Evolutionary conservation across 2,888 invertebrate genomes (phyloP).

Genomic region (Sinelater perroti): DNA sequence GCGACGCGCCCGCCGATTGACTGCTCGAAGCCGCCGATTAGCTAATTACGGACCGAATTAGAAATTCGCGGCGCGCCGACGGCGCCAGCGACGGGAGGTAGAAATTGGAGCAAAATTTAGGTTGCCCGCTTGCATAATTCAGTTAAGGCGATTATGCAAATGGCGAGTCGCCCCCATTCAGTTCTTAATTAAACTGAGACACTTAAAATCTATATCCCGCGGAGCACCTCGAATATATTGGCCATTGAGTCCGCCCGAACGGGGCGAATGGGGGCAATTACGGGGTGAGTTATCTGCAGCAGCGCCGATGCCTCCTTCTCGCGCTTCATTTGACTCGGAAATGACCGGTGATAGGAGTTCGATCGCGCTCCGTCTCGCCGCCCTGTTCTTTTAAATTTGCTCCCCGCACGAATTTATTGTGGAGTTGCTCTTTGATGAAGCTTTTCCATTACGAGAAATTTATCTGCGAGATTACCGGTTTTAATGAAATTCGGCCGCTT

Average conservation of each 20-base stretch:
- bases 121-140: slow-evolving; percentile 38
- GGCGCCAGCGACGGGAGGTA: slow-evolving; percentile 31
- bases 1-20: too few species aligned
- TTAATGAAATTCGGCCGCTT: too few species aligned
- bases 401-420: too few species aligned
- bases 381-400: too few species aligned
- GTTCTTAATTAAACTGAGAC: slow-evolving; percentile 48
- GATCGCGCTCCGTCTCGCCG: too few species aligned
- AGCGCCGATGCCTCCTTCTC: slow-evolving; percentile 4
- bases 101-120: slow-evolving; percentile 39
- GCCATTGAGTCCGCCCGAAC: slow-evolving; percentile 30
- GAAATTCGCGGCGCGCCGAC: slow-evolving; percentile 24
- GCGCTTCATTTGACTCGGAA: slow-evolving; percentile 21
- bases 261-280: slow-evolving; percentile 30
- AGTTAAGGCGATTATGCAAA: slow-evolving; percentile 47
- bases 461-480: too few species aligned
- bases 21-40: not conserved
- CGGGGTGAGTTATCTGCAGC: slow-evolving; percentile 24
- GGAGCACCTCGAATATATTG: slow-evolving; percentile 39
- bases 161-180: slow-evolving; percentile 41
- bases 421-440: too few species aligned
- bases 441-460: too few species aligned
- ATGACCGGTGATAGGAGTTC: slow-evolving; percentile 15
- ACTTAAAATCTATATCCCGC: slow-evolving; percentile 46
- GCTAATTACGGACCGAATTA: slow-evolving; percentile 30